A percentile compares a stretch with the other conserved stretches of the same genome.
These are phyloP conservation scores for Gobionotothen gibberifrons DNA, from an alignment of 2,797 vertebrate genomes.

Conservation along the genomic window DNA sequence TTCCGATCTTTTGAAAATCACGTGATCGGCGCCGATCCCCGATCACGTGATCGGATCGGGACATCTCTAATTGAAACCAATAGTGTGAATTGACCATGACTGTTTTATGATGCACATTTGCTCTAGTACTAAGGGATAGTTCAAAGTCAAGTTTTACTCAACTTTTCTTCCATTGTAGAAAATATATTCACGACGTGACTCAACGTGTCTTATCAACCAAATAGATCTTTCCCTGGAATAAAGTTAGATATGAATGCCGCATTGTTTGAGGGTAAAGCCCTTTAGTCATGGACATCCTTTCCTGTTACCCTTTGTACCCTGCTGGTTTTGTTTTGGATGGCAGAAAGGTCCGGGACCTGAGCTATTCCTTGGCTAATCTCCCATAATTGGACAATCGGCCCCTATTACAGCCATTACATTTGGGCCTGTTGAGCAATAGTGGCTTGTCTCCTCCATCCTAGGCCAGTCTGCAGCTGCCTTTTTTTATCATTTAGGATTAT, in stretches of 20 bases:
- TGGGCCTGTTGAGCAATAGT: conserved; percentile 60
- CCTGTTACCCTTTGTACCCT: conserved; percentile 65
- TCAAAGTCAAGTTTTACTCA: neutral
- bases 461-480: neutral
- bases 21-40: no score
- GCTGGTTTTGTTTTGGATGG: conserved; percentile 78
- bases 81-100: conserved; percentile 10
- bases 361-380: conserved; percentile 76
- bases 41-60: no score
- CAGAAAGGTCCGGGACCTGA: conserved; percentile 63
- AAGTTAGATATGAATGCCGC: conserved; percentile 52
- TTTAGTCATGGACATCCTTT: conserved; percentile 50
- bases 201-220: conserved; percentile 12
- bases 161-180: neutral
- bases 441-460: conserved; percentile 36
- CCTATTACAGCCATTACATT: conserved; percentile 72
- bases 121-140: conserved; percentile 8
- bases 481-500: no score
- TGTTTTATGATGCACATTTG: conserved; percentile 11
- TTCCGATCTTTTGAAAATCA: no score
- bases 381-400: conserved; percentile 75
- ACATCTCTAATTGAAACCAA: neutral
- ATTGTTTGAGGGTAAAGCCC: conserved; percentile 54
- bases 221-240: conserved; percentile 4
- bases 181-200: conserved; percentile 10